These are phyloP conservation scores for Darevskia nairensis DNA, from an alignment of 2,797 vertebrate species.

Conservation along the genomic window DNA sequence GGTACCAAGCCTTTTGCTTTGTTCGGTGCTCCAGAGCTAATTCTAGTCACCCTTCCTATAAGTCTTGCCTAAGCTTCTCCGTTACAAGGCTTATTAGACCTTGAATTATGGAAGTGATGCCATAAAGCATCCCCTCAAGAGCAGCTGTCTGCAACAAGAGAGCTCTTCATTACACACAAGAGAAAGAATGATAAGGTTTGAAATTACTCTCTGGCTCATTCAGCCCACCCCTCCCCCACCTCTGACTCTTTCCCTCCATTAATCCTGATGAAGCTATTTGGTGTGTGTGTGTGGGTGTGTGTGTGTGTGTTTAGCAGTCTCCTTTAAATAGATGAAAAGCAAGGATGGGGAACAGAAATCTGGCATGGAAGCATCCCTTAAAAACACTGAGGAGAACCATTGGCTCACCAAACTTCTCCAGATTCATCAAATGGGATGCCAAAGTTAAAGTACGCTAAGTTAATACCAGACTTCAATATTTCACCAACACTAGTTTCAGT, in stretches of 20 bases:
- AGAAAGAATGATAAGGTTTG: constrained; percentile 22
- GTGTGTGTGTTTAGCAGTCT: neutral
- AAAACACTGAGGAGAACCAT: neutral
- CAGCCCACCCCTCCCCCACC: neutral
- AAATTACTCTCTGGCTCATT: constrained; percentile 37
- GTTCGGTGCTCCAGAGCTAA: fast-evolving
- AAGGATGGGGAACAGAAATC: neutral
- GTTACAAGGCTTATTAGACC: constrained; percentile 41
- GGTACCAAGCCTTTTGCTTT: neutral
- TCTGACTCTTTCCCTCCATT: neutral
- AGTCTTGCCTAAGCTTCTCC: constrained; percentile 22
- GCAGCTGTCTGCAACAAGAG: neutral
- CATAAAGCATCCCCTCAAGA: constrained; percentile 23
- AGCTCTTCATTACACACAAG: constrained; percentile 18
- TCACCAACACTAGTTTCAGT: neutral
- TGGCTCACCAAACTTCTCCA: neutral
- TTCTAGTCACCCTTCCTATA: neutral
- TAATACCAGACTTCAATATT: neutral
- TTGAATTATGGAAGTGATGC: constrained; percentile 44
- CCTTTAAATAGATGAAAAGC: neutral
- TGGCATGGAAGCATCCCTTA: neutral
- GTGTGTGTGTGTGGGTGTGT: too few relatives aligned
- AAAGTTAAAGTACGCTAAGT: neutral
- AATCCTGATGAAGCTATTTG: neutral
- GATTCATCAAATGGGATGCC: neutral